Conservation (phyloP, 2,797 vertebrate genomes). For the Octomys mimax region DNA sequence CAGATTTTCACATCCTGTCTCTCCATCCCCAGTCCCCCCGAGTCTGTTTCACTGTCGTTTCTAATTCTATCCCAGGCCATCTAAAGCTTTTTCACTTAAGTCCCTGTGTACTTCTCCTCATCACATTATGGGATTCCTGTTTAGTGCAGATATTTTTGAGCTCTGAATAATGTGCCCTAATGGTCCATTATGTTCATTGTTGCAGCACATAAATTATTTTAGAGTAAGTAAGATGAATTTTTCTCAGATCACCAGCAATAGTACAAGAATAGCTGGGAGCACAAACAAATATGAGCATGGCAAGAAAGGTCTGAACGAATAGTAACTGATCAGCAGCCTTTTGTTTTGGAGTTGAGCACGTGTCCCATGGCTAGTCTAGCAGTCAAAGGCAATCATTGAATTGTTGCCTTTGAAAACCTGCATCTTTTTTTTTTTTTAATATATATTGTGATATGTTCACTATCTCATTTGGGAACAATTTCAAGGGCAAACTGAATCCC, state of each 20-base stretch:
- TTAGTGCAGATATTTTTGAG: slow-evolving; percentile 70
- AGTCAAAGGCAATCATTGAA: slow-evolving; percentile 31
- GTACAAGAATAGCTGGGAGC: slow-evolving; percentile 65
- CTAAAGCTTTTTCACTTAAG: not conserved
- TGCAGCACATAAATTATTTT: slow-evolving; percentile 77
- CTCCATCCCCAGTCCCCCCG: not conserved
- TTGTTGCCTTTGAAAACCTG: slow-evolving; percentile 22
- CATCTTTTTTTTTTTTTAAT: not conserved
- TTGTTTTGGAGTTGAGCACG: slow-evolving; percentile 58
- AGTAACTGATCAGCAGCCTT: slow-evolving; percentile 54
- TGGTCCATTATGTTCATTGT: slow-evolving; percentile 83
- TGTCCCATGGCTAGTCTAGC: not conserved
- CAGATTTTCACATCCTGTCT: not conserved
- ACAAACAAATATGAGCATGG: slow-evolving; percentile 48
- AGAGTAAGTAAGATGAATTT: slow-evolving; percentile 49
- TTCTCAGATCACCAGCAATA: slow-evolving; percentile 66
- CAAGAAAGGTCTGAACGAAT: slow-evolving; percentile 52
- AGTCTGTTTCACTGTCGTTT: not conserved
- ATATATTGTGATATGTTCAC: not conserved
- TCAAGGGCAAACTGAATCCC: slow-evolving; percentile 47
- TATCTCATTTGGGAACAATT: slow-evolving; percentile 62
- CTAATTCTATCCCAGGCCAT: not conserved
- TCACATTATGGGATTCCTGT: not conserved
- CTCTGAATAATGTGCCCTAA: slow-evolving; percentile 76
- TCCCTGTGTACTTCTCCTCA: not conserved